Conservation (phyloP, 2,888 invertebrate species). For the Epinotia bilunana region DNA sequence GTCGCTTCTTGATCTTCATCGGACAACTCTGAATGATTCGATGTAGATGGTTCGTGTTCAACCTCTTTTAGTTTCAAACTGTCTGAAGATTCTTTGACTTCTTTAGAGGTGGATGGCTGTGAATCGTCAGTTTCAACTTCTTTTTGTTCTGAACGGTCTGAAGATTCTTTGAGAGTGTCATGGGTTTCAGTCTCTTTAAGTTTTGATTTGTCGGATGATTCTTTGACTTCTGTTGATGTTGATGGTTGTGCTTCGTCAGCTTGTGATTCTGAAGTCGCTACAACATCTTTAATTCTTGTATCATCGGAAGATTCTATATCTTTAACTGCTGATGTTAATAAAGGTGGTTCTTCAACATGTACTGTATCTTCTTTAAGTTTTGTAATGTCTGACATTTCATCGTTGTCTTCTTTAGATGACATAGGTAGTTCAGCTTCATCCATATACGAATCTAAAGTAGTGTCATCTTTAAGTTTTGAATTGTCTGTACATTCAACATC, state of each 20-base stretch:
- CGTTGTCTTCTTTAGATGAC: background rate
- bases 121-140: background rate
- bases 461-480: background rate
- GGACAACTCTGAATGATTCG: conserved; percentile 29
- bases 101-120: background rate
- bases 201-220: background rate
- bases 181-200: background rate
- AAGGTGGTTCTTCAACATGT: background rate
- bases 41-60: conserved; percentile 15
- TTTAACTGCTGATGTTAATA: conserved; percentile 6
- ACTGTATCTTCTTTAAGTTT: background rate
- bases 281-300: background rate
- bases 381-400: background rate
- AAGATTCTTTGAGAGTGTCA: background rate
- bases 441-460: too few relatives aligned
- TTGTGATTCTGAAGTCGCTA: too few relatives aligned
- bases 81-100: background rate
- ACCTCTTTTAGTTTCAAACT: background rate
- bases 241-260: background rate
- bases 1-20: conserved; percentile 59
- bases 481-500: background rate
- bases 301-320: background rate
- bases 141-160: background rate
- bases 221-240: background rate
- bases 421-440: too few relatives aligned